Evolutionary conservation across 2,797 vertebrate species (phyloP).

Genomic region (Coendou prehensilis): DNA sequence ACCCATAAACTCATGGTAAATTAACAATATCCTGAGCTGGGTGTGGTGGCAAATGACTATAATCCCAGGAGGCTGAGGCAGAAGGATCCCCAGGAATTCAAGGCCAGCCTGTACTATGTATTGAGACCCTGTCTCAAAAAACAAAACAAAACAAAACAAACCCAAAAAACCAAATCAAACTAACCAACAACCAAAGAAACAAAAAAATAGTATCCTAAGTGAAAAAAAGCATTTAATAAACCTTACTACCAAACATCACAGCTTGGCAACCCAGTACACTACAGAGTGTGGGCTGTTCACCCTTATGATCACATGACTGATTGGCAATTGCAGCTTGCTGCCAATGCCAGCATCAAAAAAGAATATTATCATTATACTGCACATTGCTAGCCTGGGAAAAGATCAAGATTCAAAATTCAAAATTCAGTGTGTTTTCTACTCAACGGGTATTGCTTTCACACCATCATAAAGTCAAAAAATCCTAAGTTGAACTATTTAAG

Average conservation of each 20-base stretch:
- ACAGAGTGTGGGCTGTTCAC: neutral
- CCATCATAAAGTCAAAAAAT: neutral
- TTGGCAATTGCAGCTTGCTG: neutral
- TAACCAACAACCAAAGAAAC: neutral
- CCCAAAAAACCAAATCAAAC: neutral
- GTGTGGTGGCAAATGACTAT: neutral
- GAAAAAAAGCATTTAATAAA: neutral
- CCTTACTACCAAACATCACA: neutral
- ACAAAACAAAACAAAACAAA: neutral
- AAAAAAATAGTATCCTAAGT: neutral
- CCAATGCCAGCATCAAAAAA: neutral
- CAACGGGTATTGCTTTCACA: neutral
- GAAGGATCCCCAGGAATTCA: neutral
- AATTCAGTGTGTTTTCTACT: neutral
- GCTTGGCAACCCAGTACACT: neutral
- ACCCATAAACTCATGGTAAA: neutral
- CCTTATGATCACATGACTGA: neutral
- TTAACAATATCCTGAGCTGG: neutral
- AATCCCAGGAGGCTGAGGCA: neutral
- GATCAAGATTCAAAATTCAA: neutral
- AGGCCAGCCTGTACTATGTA: neutral
- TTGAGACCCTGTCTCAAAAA: neutral
- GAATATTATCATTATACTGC: neutral
- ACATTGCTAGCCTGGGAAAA: neutral
- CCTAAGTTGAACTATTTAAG: neutral